These are phyloP conservation scores for Phortica magna DNA, from an alignment of 2,888 invertebrate genomes.

Conservation along the genomic window DNA sequence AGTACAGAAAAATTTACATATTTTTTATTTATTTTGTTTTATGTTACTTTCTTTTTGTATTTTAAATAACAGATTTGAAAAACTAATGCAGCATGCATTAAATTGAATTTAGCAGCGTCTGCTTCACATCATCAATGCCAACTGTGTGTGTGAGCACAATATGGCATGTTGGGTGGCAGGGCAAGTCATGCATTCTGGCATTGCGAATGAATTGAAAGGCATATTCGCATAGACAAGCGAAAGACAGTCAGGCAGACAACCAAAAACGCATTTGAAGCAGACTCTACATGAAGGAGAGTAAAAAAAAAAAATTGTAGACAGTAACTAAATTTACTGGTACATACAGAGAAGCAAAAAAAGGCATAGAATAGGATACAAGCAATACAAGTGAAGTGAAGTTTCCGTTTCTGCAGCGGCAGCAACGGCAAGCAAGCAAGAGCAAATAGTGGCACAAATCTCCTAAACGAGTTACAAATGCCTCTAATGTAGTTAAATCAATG, in stretches of 20 bases:
- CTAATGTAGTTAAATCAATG: constrained; percentile 77
- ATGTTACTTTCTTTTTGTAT: neutral
- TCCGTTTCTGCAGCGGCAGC: constrained; percentile 8
- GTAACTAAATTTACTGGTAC: constrained; percentile 26
- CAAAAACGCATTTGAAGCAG: neutral
- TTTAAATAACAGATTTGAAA: constrained; percentile 15
- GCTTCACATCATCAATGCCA: neutral
- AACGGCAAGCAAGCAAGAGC: neutral
- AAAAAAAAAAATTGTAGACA: neutral
- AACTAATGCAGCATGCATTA: constrained; percentile 31
- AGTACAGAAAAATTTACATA: constrained; percentile 10
- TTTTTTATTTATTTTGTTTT: neutral
- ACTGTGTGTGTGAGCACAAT: neutral
- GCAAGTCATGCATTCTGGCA: neutral
- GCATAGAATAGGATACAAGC: constrained; percentile 3
- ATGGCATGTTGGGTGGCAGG: neutral
- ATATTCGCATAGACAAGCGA: neutral
- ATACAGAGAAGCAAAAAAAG: neutral
- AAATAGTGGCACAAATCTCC: constrained; percentile 55
- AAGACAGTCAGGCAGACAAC: neutral
- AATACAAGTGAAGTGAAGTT: neutral
- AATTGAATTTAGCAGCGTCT: constrained; percentile 32
- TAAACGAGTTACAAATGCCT: constrained; percentile 74
- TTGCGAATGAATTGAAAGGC: no score
- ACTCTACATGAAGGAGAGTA: neutral